These are phyloP conservation scores for Sinohyriopsis cumingii DNA, from an alignment of 2,888 invertebrate species.

Conservation along the genomic window DNA sequence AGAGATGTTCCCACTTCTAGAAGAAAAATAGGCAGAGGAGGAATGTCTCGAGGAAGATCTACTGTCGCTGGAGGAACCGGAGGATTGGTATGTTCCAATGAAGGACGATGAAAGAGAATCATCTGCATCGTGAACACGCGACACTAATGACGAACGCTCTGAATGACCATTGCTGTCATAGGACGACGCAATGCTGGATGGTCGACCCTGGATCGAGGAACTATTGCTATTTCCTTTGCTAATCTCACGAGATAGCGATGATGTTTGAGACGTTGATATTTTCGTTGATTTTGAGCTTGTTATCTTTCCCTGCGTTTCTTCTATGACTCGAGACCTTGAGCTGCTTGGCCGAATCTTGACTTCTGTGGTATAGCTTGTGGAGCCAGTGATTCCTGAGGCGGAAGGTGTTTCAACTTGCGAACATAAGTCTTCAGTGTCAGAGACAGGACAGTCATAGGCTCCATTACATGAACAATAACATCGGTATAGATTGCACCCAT, in stretches of 20 bases:
- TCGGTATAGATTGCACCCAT: constrained; percentile 27
- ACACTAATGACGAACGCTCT: background rate
- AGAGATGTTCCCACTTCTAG: too few species aligned
- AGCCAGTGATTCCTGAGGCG: constrained; percentile 11
- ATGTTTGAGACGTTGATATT: too few species aligned
- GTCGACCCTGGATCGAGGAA: too few species aligned
- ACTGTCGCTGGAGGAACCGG: too few species aligned
- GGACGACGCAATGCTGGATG: too few species aligned
- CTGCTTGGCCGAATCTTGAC: background rate
- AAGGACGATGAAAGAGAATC: background rate
- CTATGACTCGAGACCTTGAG: background rate
- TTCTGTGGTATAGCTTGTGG: background rate
- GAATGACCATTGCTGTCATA: too few species aligned
- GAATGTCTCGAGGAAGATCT: too few species aligned
- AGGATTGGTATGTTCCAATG: too few species aligned
- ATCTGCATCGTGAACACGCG: background rate
- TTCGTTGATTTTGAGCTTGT: too few species aligned
- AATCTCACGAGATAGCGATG: too few species aligned
- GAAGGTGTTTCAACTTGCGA: constrained; percentile 16
- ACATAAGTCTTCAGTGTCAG: constrained; percentile 24
- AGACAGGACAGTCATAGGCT: constrained; percentile 51
- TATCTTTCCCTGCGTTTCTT: background rate
- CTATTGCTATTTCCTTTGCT: too few species aligned
- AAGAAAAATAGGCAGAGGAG: too few species aligned
- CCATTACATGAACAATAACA: constrained; percentile 60